phyloP scores from a whole-genome alignment of 92 coral and sea anemone species.

The Galaxea fascicularis region DNA sequence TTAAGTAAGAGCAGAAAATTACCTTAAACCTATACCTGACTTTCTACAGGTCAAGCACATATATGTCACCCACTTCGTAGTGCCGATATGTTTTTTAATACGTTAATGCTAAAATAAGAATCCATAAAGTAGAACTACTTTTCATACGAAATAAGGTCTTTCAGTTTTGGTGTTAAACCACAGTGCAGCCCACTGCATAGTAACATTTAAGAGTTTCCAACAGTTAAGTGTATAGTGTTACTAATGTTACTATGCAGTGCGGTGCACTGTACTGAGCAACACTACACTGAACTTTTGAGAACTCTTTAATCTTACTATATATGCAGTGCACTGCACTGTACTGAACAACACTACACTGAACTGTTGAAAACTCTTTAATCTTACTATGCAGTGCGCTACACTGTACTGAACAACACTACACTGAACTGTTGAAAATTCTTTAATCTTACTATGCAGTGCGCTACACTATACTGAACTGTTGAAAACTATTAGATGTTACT shows the following conservation, averaged over 20 bases:
- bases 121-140: conserved; percentile 13
- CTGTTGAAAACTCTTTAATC: too few relatives aligned
- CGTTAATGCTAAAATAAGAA: conserved; percentile 1
- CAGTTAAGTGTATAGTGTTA: conserved; percentile 1
- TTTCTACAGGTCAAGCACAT: conserved; percentile 15
- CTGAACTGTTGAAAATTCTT: too few relatives aligned
- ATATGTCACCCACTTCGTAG: conserved; percentile 4
- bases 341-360: too few relatives aligned
- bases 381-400: too few relatives aligned
- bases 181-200: conserved; percentile 8
- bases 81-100: not conserved
- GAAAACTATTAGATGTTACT: not conserved
- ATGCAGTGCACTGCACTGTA: not conserved
- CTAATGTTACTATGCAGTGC: not conserved
- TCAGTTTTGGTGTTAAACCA: conserved; percentile 1
- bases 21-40: conserved; percentile 18
- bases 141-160: conserved; percentile 7
- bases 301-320: conserved; percentile 2
- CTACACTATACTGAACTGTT: not conserved
- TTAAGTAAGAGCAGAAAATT: conserved; percentile 6
- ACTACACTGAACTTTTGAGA: conserved; percentile 3
- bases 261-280: conserved; percentile 8
- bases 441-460: too few relatives aligned
- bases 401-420: too few relatives aligned
- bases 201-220: not conserved